Evolutionary conservation across 2,113 vertebrate genomes (phyloP).

Genomic region (Suricata suricatta): DNA sequence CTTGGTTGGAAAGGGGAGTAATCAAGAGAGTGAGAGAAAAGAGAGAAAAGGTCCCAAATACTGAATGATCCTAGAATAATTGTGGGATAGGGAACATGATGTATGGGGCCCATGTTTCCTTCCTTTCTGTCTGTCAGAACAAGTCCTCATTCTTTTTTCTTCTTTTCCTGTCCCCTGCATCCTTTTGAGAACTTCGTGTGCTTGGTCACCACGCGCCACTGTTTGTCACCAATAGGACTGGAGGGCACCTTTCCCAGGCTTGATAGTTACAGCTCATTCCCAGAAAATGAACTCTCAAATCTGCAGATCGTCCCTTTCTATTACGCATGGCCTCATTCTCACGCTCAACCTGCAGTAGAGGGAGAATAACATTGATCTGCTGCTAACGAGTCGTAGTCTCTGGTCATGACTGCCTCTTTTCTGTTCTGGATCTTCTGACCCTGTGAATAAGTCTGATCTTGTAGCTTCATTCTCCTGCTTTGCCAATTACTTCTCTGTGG

Average conservation of each 20-base stretch:
- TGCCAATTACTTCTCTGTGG: neutral
- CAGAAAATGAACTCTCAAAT: neutral
- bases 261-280: neutral
- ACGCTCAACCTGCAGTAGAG: neutral
- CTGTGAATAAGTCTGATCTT: neutral
- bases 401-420: neutral
- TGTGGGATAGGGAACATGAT: neutral
- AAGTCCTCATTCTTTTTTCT: neutral
- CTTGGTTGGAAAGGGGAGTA: slow-evolving; percentile 27
- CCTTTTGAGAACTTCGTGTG: neutral
- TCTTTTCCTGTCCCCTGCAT: neutral
- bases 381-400: neutral
- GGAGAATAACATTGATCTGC: neutral
- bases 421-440: neutral
- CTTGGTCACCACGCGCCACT: neutral
- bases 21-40: slow-evolving; percentile 26
- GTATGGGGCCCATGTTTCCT: neutral
- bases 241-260: neutral
- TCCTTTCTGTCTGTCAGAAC: neutral
- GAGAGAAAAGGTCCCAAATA: neutral
- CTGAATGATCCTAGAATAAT: neutral
- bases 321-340: neutral
- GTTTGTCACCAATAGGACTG: neutral
- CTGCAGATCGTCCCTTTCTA: neutral
- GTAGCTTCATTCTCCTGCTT: neutral